phyloP scores from a whole-genome alignment of 1,140 invertebrate genomes.

The Drosophila melanica region DNA sequence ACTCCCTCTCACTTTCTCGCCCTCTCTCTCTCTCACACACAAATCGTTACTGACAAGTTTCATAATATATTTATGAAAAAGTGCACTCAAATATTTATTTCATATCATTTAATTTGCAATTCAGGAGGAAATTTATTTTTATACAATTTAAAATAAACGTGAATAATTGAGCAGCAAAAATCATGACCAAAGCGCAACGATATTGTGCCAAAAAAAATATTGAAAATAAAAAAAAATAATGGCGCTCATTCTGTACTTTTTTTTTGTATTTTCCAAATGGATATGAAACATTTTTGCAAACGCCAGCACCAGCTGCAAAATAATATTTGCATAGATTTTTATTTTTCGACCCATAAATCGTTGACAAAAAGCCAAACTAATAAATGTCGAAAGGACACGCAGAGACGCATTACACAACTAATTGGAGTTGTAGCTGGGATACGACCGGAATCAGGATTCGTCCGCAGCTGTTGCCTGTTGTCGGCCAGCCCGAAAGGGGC shows the following conservation, averaged over 20 bases:
- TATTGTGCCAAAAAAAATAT: neutral
- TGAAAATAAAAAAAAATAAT: neutral
- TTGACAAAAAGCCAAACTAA: conserved; percentile 68
- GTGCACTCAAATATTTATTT: conserved; percentile 22
- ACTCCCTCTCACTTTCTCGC: no score
- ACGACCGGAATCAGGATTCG: conserved; percentile 8
- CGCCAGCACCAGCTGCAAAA: conserved; percentile 52
- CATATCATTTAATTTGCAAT: conserved; percentile 12
- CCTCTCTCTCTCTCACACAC: no score
- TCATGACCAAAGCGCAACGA: neutral
- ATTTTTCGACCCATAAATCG: conserved; percentile 57
- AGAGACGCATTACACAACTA: conserved; percentile 51
- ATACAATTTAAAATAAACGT: conserved; percentile 28
- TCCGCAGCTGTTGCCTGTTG: conserved; percentile 43
- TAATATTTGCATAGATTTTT: conserved; percentile 52
- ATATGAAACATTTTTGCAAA: conserved; percentile 18
- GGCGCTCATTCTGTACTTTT: conserved; percentile 5
- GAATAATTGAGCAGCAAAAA: conserved; percentile 37
- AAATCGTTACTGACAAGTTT: neutral
- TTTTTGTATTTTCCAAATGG: conserved; percentile 4
- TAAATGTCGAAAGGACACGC: conserved; percentile 63
- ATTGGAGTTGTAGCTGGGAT: conserved; percentile 45
- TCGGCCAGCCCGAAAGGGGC: neutral
- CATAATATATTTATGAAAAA: conserved; percentile 8
- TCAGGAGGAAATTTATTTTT: conserved; percentile 16